These are phyloP conservation scores for Intellagama lesueurii DNA, from an alignment of 2,797 vertebrate genomes.

Conservation along the genomic window DNA sequence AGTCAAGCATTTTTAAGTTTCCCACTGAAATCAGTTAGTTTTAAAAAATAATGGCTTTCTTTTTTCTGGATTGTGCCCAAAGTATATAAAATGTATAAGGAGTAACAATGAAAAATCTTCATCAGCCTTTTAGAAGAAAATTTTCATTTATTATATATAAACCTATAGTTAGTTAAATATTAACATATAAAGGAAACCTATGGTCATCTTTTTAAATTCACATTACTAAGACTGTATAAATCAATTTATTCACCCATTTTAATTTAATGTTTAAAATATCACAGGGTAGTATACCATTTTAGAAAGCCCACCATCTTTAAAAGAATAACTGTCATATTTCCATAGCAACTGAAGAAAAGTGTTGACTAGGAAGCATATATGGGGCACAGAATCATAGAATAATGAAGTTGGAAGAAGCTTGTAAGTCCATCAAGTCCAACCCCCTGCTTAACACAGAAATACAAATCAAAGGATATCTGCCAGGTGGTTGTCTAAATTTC, in stretches of 20 bases:
- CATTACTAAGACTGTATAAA: constrained; percentile 44
- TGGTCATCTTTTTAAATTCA: constrained; percentile 44
- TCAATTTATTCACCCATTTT: constrained; percentile 48
- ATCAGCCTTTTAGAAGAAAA: constrained; percentile 37
- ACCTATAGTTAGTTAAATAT: constrained; percentile 39
- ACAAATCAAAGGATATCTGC: no score
- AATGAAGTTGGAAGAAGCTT: no score
- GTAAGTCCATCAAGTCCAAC: no score
- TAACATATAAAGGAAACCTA: constrained; percentile 31
- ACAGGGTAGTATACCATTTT: constrained; percentile 34
- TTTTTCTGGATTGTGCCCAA: background rate
- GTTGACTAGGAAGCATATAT: background rate
- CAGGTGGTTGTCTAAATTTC: no score
- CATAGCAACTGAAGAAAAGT: background rate
- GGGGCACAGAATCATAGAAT: no score
- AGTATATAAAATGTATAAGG: constrained; percentile 24
- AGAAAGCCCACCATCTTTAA: background rate
- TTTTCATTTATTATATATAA: constrained; percentile 42
- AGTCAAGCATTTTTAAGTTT: background rate
- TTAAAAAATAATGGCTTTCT: background rate
- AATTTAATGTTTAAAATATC: constrained; percentile 23
- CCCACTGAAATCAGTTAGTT: background rate
- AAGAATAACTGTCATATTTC: background rate
- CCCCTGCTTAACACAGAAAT: no score
- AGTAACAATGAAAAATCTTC: background rate